These are phyloP conservation scores for Pao palembangensis DNA, from an alignment of 2,113 vertebrate species.

Conservation along the genomic window DNA sequence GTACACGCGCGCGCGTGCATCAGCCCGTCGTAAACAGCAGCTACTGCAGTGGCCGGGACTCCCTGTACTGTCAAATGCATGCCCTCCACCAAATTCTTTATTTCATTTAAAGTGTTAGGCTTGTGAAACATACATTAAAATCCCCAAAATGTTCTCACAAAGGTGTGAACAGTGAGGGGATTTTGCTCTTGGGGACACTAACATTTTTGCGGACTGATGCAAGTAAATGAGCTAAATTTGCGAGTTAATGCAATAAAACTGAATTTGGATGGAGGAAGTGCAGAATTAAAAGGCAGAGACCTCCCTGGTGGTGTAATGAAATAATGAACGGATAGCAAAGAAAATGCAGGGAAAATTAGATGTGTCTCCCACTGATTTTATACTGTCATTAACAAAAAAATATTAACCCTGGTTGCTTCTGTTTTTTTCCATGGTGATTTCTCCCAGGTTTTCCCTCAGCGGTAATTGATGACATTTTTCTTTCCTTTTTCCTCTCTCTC, in stretches of 20 bases:
- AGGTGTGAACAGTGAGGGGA: background rate
- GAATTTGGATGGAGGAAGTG: constrained; percentile 32
- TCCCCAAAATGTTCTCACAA: background rate
- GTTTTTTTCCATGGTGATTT: constrained; percentile 48
- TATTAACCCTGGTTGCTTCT: constrained; percentile 15
- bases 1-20: constrained; percentile 29
- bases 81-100: background rate
- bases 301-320: constrained; percentile 15
- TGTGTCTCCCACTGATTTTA: constrained; percentile 14
- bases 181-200: constrained; percentile 18
- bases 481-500: constrained; percentile 20
- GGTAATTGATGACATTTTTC: constrained; percentile 52
- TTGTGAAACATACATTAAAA: background rate
- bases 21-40: constrained; percentile 57
- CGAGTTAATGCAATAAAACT: constrained; percentile 18
- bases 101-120: background rate
- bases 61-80: constrained; percentile 29
- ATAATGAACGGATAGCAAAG: constrained; percentile 30
- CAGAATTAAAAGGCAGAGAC: constrained; percentile 18
- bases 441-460: constrained; percentile 43
- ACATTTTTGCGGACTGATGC: constrained; percentile 39
- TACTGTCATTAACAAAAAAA: constrained; percentile 19
- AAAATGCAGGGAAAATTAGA: constrained; percentile 23
- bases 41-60: constrained; percentile 54
- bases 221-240: constrained; percentile 2